These are phyloP conservation scores for Nymphalis polychloros DNA, from an alignment of 2,888 invertebrate genomes.

Conservation along the genomic window DNA sequence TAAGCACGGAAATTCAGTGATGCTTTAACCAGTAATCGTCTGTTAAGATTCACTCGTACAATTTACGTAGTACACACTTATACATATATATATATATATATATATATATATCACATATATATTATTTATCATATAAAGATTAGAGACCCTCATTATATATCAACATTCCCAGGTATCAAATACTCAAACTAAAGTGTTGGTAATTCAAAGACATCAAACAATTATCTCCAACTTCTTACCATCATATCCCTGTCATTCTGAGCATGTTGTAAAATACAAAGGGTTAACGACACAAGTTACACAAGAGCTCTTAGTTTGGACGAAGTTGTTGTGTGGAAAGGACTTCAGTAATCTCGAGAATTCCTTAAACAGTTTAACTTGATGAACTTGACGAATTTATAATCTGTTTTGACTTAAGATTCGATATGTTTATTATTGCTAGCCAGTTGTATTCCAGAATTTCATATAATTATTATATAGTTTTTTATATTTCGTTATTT, in stretches of 20 bases:
- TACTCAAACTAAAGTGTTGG: constrained; percentile 11
- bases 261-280: constrained; percentile 35
- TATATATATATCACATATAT: neutral
- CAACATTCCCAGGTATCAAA: constrained; percentile 5
- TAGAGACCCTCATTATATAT: neutral
- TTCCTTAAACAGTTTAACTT: constrained; percentile 31
- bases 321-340: constrained; percentile 31
- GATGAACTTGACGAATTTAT: constrained; percentile 9
- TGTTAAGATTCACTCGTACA: no score
- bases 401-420: constrained; percentile 4
- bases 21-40: no score
- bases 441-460: neutral
- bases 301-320: constrained; percentile 16
- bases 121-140: neutral
- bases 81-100: neutral
- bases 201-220: constrained; percentile 36
- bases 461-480: no score
- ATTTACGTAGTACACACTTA: no score
- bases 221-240: constrained; percentile 37
- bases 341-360: constrained; percentile 35
- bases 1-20: no score
- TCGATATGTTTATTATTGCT: neutral
- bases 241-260: constrained; percentile 36
- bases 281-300: constrained; percentile 33
- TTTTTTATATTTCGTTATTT: no score